Percentiles rank a stretch among this genome's conserved stretches.
Conservation (phyloP, 2,113 vertebrate species). For the Vulpes ferrilata region DNA sequence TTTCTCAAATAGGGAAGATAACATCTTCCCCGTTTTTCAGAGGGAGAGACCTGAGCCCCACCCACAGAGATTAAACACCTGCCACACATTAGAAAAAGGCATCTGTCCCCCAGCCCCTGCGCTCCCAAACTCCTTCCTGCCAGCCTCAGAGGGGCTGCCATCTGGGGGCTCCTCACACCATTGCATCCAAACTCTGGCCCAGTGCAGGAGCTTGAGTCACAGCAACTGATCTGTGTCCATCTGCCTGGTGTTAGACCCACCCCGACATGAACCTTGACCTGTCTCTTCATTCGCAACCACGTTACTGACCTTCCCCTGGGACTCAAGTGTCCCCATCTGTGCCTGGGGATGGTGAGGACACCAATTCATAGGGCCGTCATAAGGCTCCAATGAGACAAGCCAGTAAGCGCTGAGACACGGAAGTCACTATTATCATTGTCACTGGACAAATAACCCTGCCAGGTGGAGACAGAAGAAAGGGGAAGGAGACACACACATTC, state of each 20-base stretch:
- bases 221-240: not conserved
- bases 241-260: not conserved
- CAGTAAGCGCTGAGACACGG: not conserved
- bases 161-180: not conserved
- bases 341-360: not conserved
- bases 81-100: not conserved
- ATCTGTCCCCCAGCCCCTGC: not conserved
- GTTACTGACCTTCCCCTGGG: not conserved
- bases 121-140: not conserved
- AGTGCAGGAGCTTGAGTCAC: not conserved
- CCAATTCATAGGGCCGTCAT: not conserved
- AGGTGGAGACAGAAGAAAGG: not conserved
- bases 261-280: not conserved
- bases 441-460: not conserved
- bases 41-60: not conserved
- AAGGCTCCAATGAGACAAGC: not conserved
- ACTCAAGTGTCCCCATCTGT: not conserved
- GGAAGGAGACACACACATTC: not conserved
- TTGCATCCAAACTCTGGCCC: not conserved
- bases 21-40: not conserved
- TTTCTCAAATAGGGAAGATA: not conserved
- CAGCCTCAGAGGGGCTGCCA: not conserved
- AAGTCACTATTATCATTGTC: not conserved
- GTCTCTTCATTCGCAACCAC: not conserved
- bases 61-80: not conserved